phyloP scores from a whole-genome alignment of 2,797 vertebrate species.

The Hydrocynus forskahlii region DNA sequence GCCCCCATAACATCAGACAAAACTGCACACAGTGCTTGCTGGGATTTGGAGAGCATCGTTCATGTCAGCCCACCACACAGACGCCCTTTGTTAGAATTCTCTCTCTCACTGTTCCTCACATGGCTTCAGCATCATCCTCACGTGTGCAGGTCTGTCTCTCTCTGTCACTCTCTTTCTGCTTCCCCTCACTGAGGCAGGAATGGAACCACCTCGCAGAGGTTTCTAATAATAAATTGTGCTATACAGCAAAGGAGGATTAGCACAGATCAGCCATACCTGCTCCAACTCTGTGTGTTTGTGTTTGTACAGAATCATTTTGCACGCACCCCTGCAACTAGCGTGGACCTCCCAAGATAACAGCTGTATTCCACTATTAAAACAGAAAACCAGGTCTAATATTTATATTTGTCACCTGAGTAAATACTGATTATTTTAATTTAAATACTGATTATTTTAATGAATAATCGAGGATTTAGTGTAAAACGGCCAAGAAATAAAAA shows the following conservation, averaged over 20 bases:
- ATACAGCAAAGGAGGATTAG: constrained; percentile 35
- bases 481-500: background rate
- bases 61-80: constrained; percentile 27
- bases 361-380: background rate
- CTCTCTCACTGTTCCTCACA: constrained; percentile 18
- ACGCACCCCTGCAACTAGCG: too few relatives aligned
- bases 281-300: too few relatives aligned
- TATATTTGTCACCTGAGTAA: background rate
- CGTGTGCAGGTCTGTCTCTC: constrained; percentile 11
- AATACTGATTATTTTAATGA: background rate
- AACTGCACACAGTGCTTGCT: constrained; percentile 37
- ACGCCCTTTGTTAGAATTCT: constrained; percentile 16
- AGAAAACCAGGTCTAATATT: background rate
- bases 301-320: background rate
- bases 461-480: background rate
- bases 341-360: background rate
- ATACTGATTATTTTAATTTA: background rate
- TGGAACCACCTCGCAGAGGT: constrained; percentile 40
- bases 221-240: constrained; percentile 45
- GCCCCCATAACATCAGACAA: constrained; percentile 40
- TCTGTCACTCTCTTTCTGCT: background rate
- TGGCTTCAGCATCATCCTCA: constrained; percentile 25
- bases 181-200: background rate
- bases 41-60: constrained; percentile 44
- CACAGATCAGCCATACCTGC: constrained; percentile 6